phyloP scores from a whole-genome alignment of 1,140 invertebrate genomes.

The Aricia agestis region DNA sequence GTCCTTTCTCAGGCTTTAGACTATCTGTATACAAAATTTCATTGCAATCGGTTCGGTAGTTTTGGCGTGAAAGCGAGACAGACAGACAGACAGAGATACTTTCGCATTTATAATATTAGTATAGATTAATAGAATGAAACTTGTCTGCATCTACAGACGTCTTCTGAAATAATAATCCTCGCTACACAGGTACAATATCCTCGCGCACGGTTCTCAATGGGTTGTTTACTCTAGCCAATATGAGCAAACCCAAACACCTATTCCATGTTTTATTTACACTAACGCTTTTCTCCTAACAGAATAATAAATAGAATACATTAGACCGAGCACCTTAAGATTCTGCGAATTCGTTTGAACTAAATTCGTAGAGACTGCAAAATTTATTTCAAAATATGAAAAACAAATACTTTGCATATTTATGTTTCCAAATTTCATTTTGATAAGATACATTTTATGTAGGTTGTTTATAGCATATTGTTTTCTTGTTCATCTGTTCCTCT shows the following conservation, averaged over 20 bases:
- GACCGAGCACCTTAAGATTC: not conserved
- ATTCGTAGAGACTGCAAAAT: not conserved
- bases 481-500: no score
- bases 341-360: not conserved
- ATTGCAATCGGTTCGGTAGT: no score
- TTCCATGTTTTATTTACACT: conserved; percentile 46
- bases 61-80: no score
- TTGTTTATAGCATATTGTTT: not conserved
- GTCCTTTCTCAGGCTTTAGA: no score
- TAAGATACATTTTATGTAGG: not conserved
- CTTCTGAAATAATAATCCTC: not conserved
- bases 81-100: no score
- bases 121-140: no score
- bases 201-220: conserved; percentile 31
- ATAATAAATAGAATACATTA: conserved; percentile 35
- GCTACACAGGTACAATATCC: conserved; percentile 19
- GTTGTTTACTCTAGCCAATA: conserved; percentile 40
- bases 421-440: not conserved
- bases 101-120: no score
- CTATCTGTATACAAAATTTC: no score
- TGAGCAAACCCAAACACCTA: conserved; percentile 33
- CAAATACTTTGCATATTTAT: not conserved
- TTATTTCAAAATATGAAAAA: not conserved
- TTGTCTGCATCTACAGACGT: not conserved
- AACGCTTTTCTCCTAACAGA: conserved; percentile 33